phyloP scores from a whole-genome alignment of 2,797 vertebrate species.

The Lophius americanus region DNA sequence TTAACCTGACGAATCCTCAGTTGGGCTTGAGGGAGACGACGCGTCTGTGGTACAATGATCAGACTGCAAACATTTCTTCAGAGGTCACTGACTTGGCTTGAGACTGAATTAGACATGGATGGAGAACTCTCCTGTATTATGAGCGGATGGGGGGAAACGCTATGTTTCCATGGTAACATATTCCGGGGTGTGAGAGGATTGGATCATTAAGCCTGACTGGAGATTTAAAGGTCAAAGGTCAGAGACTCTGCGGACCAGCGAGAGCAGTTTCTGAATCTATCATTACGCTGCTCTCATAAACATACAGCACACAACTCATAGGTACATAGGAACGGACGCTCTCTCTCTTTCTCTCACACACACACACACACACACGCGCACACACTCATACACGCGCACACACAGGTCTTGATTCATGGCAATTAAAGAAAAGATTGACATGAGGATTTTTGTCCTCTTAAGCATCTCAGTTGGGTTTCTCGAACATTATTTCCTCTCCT shows the following conservation, averaged over 20 bases:
- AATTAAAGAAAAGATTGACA: conserved; percentile 60
- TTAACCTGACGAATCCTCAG: conserved; percentile 52
- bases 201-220: conserved; percentile 78
- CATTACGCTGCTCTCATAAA: conserved; percentile 62
- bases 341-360: background rate
- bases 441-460: conserved; percentile 29
- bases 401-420: conserved; percentile 30
- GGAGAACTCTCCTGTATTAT: conserved; percentile 68
- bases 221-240: conserved; percentile 78
- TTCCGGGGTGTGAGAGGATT: conserved; percentile 64
- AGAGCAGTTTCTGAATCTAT: conserved; percentile 68
- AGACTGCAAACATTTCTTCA: conserved; percentile 67
- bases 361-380: conserved; percentile 23
- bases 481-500: conserved; percentile 31
- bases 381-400: conserved; percentile 16
- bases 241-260: conserved; percentile 47
- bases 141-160: conserved; percentile 33
- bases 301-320: conserved; percentile 45
- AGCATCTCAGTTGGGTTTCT: conserved; percentile 32
- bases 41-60: conserved; percentile 42
- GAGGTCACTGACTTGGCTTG: conserved; percentile 70
- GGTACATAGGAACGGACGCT: conserved; percentile 1
- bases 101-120: conserved; percentile 77
- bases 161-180: conserved; percentile 75
- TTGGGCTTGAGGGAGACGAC: conserved; percentile 41